Percentiles rank a stretch among this genome's conserved stretches.
Evolutionary conservation across 2,888 invertebrate genomes (phyloP).

Genomic region (Eupithecia subfuscata): DNA sequence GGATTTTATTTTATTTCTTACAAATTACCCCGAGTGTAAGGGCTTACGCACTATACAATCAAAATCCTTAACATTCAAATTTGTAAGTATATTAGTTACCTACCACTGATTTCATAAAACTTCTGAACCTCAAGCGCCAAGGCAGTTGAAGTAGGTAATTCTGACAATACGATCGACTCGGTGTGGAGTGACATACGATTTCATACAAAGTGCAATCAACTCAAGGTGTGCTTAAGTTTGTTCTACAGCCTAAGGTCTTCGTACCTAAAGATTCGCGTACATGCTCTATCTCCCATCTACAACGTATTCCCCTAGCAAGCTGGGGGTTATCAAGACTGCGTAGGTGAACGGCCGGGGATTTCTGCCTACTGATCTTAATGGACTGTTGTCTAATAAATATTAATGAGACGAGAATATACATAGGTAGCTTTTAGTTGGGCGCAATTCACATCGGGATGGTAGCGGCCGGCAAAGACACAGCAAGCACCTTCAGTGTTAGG

Average conservation of each 20-base stretch:
- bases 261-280: slow-evolving; percentile 21
- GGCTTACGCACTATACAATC: no score
- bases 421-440: not conserved
- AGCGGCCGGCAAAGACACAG: not conserved
- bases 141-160: no score
- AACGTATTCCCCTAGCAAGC: slow-evolving; percentile 27
- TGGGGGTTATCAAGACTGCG: slow-evolving; percentile 14
- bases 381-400: not conserved
- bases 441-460: not conserved
- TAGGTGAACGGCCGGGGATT: slow-evolving; percentile 13
- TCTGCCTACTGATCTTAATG: not conserved
- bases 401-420: not conserved
- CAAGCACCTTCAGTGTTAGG: not conserved
- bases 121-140: no score
- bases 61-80: no score
- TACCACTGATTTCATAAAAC: no score
- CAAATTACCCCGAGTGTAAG: no score
- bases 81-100: no score
- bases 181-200: no score
- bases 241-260: not conserved
- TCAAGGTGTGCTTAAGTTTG: no score
- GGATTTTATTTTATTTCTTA: no score
- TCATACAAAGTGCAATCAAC: no score
- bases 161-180: no score
- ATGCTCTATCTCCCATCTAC: slow-evolving; percentile 49